These are phyloP conservation scores for Pseudorhombus dupliciocellatus DNA, from an alignment of 2,113 vertebrate genomes.

Conservation along the genomic window DNA sequence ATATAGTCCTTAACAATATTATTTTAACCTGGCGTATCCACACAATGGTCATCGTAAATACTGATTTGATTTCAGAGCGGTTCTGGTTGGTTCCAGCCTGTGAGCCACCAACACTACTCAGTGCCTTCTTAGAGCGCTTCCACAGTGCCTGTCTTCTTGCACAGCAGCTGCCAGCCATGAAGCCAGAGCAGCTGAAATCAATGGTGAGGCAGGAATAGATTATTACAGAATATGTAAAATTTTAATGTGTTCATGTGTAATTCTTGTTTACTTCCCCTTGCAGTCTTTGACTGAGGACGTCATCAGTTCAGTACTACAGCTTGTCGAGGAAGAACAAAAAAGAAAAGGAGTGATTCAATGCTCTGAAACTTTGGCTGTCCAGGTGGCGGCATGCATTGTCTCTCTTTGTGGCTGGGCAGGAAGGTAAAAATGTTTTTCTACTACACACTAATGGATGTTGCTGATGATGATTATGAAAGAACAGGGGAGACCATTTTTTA, in stretches of 20 bases:
- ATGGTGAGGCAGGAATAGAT: constrained; percentile 82
- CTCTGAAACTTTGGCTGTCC: constrained; percentile 83
- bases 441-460: neutral
- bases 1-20: neutral
- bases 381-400: constrained; percentile 88
- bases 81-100: constrained; percentile 88
- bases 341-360: constrained; percentile 60
- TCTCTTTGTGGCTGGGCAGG: constrained; percentile 92
- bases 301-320: constrained; percentile 85
- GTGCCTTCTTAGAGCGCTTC: constrained; percentile 88
- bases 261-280: neutral
- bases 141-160: constrained; percentile 87
- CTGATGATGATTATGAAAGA: neutral
- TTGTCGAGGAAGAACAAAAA: constrained; percentile 87
- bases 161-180: constrained; percentile 91
- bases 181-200: constrained; percentile 86
- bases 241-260: neutral
- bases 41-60: neutral
- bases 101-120: constrained; percentile 85
- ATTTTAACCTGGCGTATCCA: neutral
- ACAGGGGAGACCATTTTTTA: neutral
- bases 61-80: constrained; percentile 80
- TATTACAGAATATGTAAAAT: neutral
- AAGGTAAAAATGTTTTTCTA: constrained; percentile 76
- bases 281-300: constrained; percentile 90